These are phyloP conservation scores for Augiades crinisus DNA, from an alignment of 2,888 invertebrate genomes.

Conservation along the genomic window DNA sequence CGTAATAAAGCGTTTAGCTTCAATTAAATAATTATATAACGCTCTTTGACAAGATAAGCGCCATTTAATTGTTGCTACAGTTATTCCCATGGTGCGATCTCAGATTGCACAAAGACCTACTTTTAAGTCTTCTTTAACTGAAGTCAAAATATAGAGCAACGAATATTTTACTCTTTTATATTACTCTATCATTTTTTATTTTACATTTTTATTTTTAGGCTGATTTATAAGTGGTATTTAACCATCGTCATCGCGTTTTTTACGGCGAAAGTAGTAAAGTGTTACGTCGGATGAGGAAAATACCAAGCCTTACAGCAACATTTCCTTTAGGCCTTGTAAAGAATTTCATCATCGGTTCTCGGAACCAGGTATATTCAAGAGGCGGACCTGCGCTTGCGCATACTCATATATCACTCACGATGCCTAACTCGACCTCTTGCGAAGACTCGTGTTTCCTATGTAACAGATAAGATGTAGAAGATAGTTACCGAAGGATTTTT, in stretches of 20 bases:
- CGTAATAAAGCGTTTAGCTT: conserved; percentile 3
- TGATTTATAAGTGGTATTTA: too few species aligned
- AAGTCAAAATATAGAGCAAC: too few species aligned
- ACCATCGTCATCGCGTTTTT: too few species aligned
- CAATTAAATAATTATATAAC: conserved; percentile 18
- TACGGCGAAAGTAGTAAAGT: too few species aligned
- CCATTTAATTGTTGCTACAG: conserved; percentile 36
- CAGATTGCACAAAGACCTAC: conserved; percentile 12
- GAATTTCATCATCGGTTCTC: conserved; percentile 50
- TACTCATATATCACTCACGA: conserved; percentile 14
- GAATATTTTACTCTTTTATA: too few species aligned
- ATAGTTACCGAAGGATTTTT: conserved; percentile 17
- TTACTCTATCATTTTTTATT: too few species aligned
- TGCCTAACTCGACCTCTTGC: conserved; percentile 12
- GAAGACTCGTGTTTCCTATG: conserved; percentile 16
- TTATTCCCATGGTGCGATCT: conserved; percentile 17
- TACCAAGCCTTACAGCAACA: conserved; percentile 16
- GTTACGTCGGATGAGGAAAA: conserved; percentile 26
- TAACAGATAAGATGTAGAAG: conserved; percentile 16
- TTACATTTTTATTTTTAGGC: too few species aligned
- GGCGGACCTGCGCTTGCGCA: conserved; percentile 47
- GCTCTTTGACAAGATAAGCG: conserved; percentile 32
- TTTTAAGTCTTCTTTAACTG: conserved; percentile 4
- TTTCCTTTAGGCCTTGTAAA: conserved; percentile 30
- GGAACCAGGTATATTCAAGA: conserved; percentile 51